Evolutionary conservation across 2,888 invertebrate genomes (phyloP), one percentile per base, ranked within the genome.

Genomic region (Phragmatobia fuliginosa): DNA sequence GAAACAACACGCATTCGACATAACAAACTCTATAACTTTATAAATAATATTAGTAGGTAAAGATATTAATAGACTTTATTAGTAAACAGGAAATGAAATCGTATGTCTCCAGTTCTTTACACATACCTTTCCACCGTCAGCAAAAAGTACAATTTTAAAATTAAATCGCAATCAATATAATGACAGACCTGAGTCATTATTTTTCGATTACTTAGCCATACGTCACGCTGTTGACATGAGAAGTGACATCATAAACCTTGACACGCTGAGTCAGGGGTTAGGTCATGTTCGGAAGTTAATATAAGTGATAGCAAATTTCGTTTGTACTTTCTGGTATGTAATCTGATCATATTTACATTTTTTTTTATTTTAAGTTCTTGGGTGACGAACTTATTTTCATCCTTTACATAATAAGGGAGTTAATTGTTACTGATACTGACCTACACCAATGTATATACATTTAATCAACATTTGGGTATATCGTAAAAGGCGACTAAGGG

Each of bases 181-280:
- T 65, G 61, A 58, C 32, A 66, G 18, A 52, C 78, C 67, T 63
- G 71, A 76, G 68, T 79, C 76, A 79, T 78, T 72, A 73, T 66
- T 73, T 76, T 80, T 79, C 74, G 74, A 80, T 80, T 78, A 80
- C 72, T 78, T 77, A 75, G 63, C 32, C 32, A 75, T 68, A 67
- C 68, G 70, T 74, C 74, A 80, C 71, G 74, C 73, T 62, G 76
- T 11, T 66, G 75, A 62, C 58, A 70, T 56, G 66, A 33, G 33
- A 41, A 58, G 68, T 68, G 68, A 68, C 59, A 45, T 69, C 64
- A 69, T 49, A 60, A 49, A 60, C 79, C 79, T 78, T 79, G 79
- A 79, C 80, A 71, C 45, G 69, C 16, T 80, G 80, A 79, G 66
- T 80, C 74, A 76, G 60, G 66, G 78, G 80, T 74, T 70, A 74